Evolutionary conservation across 2,113 vertebrate species (phyloP).

Genomic region (Athene noctua): DNA sequence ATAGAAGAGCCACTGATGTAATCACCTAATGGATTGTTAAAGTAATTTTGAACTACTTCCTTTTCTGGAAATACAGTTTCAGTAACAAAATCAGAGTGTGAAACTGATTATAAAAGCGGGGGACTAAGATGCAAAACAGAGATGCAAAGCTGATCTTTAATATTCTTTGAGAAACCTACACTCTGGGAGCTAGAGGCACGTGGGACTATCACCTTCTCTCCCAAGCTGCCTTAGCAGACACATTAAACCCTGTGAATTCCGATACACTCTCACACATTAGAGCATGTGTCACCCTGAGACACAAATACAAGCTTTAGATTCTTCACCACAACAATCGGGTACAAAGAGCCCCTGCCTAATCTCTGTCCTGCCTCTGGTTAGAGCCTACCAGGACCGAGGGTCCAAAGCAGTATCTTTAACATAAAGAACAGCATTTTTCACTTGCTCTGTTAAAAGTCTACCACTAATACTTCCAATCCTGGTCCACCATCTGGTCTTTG

Average conservation of each 20-base stretch:
- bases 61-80: background rate
- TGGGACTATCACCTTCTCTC: background rate
- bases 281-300: fast-evolving
- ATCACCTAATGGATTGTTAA: background rate
- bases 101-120: background rate
- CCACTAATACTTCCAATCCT: background rate
- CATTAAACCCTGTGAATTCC: background rate
- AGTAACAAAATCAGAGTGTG: background rate
- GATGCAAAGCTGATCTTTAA: background rate
- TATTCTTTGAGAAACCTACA: background rate
- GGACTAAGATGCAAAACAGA: background rate
- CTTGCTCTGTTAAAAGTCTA: background rate
- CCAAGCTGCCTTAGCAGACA: background rate
- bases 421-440: background rate
- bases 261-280: fast-evolving
- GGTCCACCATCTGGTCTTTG: background rate
- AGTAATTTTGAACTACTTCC: background rate
- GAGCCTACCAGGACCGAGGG: fast-evolving
- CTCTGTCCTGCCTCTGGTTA: background rate
- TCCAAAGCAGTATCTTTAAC: background rate
- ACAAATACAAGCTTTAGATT: background rate
- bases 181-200: background rate
- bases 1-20: background rate
- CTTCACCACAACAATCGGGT: background rate
- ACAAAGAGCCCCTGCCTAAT: background rate